Base-by-base conservation (phyloP, 1,140 invertebrate genomes). In the Cotesia chilonis region DNA sequence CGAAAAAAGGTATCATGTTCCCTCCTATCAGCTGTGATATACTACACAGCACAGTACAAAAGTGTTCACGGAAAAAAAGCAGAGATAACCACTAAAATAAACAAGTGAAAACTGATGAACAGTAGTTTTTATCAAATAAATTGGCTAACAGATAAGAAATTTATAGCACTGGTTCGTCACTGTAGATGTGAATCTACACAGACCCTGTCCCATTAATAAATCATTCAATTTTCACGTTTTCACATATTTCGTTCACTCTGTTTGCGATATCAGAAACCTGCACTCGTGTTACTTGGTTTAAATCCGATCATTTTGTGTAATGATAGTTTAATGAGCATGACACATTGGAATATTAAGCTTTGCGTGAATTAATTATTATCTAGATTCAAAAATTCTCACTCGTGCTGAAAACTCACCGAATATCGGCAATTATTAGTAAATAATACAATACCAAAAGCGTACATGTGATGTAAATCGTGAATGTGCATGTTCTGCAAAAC, bases 341-440 rank as follows among this genome's bases (percentile, higher is more conserved):
- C 20, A 65, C 17, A 38, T 17, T 14, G n/a, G 6, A 4, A 38
- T 52, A 64, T 63, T 51, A 17, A n/a, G 52, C 60, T 38, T 71
- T 71, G 28, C 20, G 60, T 76, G 74, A 79, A 79, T 77, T 73
- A 72, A 71, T 75, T 67, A 77, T 77, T 66, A 71, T 38, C 52
- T 73, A 14, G 4, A n/a, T n/a, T 55, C 6, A n/a, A 55, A 55
- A 55, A n/a, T 55, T 1, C 5, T 14, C 17, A 17, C 4, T 55
- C 12, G 12, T 55, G 17, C n/a, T 14, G 14, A 14, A 17, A 55
- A 14, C 17, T 5, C 12, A 2, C 4, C n/a, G 17, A 35, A 52
- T 57, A 47, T 47, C 28, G 28, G 1, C 7, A 47, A 47, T 47
- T 47, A 47, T 47, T 10, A 10, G 10, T 47, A 9, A 47, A 47